Conservation (phyloP, 2,113 vertebrate species). For the Callospermophilus lateralis region DNA sequence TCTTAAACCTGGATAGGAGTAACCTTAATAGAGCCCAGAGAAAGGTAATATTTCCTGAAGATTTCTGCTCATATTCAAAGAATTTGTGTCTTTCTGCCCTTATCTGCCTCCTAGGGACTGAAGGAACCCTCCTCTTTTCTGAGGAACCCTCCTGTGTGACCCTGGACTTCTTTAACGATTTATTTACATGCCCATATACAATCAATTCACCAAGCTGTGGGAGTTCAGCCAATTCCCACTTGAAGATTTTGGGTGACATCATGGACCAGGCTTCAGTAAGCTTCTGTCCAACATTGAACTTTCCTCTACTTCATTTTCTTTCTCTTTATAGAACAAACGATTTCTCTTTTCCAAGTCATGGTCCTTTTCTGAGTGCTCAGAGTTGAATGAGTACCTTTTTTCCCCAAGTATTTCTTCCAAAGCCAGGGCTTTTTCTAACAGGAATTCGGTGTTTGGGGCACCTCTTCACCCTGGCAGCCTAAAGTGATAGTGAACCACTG, state of each 20-base stretch:
- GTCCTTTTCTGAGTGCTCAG: background rate
- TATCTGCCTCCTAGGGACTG: background rate
- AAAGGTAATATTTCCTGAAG: background rate
- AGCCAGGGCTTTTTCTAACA: background rate
- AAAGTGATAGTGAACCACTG: background rate
- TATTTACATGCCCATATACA: background rate
- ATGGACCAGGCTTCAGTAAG: background rate
- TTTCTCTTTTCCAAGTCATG: background rate
- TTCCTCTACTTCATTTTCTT: background rate
- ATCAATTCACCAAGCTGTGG: background rate
- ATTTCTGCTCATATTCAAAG: background rate
- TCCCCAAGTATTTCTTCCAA: background rate
- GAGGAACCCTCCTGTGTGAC: background rate
- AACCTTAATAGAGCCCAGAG: background rate
- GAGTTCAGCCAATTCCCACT: background rate
- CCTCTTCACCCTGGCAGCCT: background rate
- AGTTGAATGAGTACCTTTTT: background rate
- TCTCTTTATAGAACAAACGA: background rate
- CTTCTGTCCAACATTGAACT: background rate
- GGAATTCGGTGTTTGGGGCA: background rate
- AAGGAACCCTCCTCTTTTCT: background rate
- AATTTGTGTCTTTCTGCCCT: background rate
- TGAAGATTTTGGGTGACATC: slow-evolving; percentile 13
- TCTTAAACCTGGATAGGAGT: background rate
- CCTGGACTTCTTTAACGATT: background rate